Conservation (phyloP, 2,888 invertebrate genomes). For the Leptarthrus brevirostris region DNA sequence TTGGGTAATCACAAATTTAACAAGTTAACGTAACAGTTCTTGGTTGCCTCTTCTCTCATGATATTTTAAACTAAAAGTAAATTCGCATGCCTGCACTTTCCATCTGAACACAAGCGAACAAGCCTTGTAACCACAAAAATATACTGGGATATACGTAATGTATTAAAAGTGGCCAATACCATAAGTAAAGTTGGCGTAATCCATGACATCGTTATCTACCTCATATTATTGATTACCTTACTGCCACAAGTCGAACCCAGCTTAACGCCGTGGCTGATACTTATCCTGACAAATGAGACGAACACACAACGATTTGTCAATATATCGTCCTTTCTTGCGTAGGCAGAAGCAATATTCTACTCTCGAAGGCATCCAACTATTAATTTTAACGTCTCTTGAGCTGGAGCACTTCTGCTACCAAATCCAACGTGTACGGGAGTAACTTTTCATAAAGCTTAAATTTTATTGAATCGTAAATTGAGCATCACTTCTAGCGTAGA, state of each 20-base stretch:
- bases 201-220: slow-evolving; percentile 37
- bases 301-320: slow-evolving; percentile 20
- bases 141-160: slow-evolving; percentile 5
- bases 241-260: not conserved
- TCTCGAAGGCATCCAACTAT: not conserved
- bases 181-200: slow-evolving; percentile 17
- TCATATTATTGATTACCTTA: slow-evolving; percentile 23
- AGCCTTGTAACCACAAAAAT: not conserved
- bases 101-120: not conserved
- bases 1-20: too few species aligned
- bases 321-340: slow-evolving; percentile 23
- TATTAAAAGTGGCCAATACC: slow-evolving; percentile 2
- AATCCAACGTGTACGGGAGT: slow-evolving; percentile 1
- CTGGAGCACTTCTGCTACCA: not conserved
- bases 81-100: not conserved
- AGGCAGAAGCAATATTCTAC: slow-evolving; percentile 23
- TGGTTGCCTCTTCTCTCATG: too few species aligned
- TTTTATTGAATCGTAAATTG: slow-evolving; percentile 37
- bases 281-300: slow-evolving; percentile 36
- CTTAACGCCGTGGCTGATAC: not conserved
- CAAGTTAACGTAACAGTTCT: too few species aligned
- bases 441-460: slow-evolving; percentile 6
- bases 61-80: too few species aligned
- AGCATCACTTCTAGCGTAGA: not conserved
- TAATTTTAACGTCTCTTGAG: not conserved